Evolutionary conservation across 1,140 invertebrate genomes (phyloP), one percentile per base, ranked within the genome.

Genomic region (Dendroctonus valens): DNA sequence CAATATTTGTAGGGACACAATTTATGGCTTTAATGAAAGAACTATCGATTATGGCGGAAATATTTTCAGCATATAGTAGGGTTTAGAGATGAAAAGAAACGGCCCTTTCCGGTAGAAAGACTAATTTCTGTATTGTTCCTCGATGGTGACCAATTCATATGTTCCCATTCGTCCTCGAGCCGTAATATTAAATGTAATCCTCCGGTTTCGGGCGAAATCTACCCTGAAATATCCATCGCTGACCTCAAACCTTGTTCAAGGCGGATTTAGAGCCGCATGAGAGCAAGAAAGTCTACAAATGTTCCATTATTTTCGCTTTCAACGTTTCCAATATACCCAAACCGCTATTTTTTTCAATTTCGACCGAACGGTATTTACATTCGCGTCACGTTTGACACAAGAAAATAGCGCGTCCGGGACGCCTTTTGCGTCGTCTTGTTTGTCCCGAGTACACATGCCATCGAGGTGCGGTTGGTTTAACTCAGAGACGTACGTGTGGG

Each of bases 231-330:
- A 15, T 14, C 50, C 50, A 5, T n/a, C n/a, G 50, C n/a, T 52
- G 50, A 52, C 50, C 50, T 26, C 8, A 52, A 26, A 52, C 9
- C 14, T 52, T 52, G 9, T 52, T 26, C 50, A 14, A 9, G 12
- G 37, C 9, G 50, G 50, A 26, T 26, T 26, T 26, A 26, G 26
- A 26, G 26, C 26, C 26, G 26, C 26, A 26, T 26, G 26, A 26
- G 26, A 48, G 11, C 46, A 8, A n/a, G 46, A 48, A 48, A 15
- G 50, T 5, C 15, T 9, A 26, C n/a, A 52, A 52, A n/a, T 9
- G 50, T 59, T 53, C 59, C 37, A 62, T 62, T 62, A 62, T 62
- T 53, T 62, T 62, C 59, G 59, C 39, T 62, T 62, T 62, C 50
- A 40, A 40, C 59, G 50, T 62, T 62, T 62, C 59, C 59, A 62